Evolutionary conservation across 1,140 invertebrate genomes (phyloP).

Genomic region (Stegodyphus dumicola): DNA sequence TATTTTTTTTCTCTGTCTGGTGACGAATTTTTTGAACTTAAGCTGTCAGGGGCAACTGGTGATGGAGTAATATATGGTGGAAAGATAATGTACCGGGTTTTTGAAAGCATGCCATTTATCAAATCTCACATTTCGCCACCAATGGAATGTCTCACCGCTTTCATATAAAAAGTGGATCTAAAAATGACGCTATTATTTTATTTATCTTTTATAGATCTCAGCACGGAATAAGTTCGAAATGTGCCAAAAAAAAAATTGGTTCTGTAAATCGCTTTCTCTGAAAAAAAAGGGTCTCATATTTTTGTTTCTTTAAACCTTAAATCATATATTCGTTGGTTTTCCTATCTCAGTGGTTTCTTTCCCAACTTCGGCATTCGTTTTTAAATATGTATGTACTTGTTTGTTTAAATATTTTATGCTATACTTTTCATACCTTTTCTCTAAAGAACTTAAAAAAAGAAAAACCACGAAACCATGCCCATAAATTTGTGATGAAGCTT

Average conservation of each 20-base stretch:
- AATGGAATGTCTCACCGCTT: slow-evolving; percentile 35
- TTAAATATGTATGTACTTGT: no score
- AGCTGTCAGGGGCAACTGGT: slow-evolving; percentile 51
- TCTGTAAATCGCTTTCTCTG: no score
- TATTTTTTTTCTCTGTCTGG: background rate
- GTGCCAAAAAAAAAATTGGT: background rate
- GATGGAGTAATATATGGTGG: slow-evolving; percentile 47
- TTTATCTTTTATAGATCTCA: background rate
- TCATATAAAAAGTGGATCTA: slow-evolving; percentile 15
- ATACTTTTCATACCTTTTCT: no score
- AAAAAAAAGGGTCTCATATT: no score
- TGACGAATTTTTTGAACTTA: slow-evolving; percentile 28
- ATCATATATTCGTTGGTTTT: no score
- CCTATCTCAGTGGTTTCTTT: no score
- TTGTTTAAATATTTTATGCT: no score
- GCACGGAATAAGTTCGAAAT: background rate
- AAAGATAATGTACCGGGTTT: slow-evolving; percentile 47
- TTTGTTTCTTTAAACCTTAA: no score
- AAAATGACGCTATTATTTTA: slow-evolving; percentile 15
- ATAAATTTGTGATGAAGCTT: no score
- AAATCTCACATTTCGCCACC: slow-evolving; percentile 51
- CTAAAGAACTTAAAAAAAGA: no score
- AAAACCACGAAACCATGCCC: no score
- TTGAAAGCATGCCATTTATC: slow-evolving; percentile 52
- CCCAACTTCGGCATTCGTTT: no score